phyloP scores from a whole-genome alignment of 1,140 invertebrate genomes.

The Trialeurodes vaporariorum region DNA sequence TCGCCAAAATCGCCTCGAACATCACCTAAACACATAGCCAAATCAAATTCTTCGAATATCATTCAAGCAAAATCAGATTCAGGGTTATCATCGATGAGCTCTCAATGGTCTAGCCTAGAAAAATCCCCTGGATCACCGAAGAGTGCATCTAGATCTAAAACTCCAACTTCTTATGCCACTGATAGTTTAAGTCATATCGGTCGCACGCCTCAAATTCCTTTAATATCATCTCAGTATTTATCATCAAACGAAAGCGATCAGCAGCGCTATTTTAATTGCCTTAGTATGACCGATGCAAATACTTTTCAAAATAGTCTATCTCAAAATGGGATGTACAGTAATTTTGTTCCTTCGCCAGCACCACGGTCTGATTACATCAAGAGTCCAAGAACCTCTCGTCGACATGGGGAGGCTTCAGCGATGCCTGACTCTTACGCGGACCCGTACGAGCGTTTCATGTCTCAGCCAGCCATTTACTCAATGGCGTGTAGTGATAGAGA shows the following conservation, averaged over 20 bases:
- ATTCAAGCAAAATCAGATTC: conserved; percentile 66
- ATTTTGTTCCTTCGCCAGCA: conserved; percentile 39
- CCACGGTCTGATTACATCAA: conserved; percentile 36
- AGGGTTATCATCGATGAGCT: conserved; percentile 71
- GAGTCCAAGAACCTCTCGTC: conserved; percentile 26
- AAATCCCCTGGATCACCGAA: conserved; percentile 65
- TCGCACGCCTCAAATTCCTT: conserved; percentile 12
- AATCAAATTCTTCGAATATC: conserved; percentile 38
- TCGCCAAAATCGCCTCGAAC: conserved; percentile 58
- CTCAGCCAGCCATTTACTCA: conserved; percentile 58
- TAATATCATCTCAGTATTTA: conserved; percentile 15
- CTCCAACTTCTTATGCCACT: conserved; percentile 11
- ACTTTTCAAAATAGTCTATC: conserved; percentile 21
- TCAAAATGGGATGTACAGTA: conserved; percentile 19
- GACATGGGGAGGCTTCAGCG: conserved; percentile 3
- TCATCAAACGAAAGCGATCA: conserved; percentile 7
- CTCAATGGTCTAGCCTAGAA: conserved; percentile 63
- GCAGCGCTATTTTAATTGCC: conserved; percentile 37
- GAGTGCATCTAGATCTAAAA: conserved; percentile 8
- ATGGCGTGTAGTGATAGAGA: conserved; percentile 54
- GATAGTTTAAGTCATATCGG: conserved; percentile 16
- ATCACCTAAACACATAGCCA: conserved; percentile 49
- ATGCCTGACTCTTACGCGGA: conserved; percentile 17
- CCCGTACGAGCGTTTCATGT: conserved; percentile 34
- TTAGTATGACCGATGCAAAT: conserved; percentile 38